Base-by-base conservation (phyloP, 2,888 invertebrate genomes). In the Silvanus unidentatus region DNA sequence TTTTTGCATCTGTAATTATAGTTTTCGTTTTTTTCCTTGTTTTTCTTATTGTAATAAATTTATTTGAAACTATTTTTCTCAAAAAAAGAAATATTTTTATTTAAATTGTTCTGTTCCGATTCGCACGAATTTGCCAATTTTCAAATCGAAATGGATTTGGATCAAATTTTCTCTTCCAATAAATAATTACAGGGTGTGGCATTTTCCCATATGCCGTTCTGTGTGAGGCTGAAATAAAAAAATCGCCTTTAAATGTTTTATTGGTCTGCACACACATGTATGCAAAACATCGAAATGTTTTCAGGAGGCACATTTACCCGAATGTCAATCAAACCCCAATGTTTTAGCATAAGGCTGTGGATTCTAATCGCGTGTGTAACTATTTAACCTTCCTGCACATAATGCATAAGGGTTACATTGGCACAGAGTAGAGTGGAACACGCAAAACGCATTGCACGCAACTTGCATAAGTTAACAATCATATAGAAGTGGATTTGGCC, bases 361-460 rank as follows among this genome's bases (percentile, higher is more conserved):
- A 68, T 67, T 63, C 52, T 48, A 58, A 66, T 67, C 66, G 68
- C 68, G 66, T 68, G 68, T 62, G 22, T 62, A 58, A 52, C 58
- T 57, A 53, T 61, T 63, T 58, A 56, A 58, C 60, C 63, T 57
- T 55, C 57, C 51, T 55, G 52, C 53, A 48, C 52, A 52, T 50
- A 44, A 45, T 51, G 47, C 62, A 57, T 65, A 66, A 62, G 63
- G 66, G 54, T 52, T 52, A 61, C 47, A 68, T 55, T 70, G 62
- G 65, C 57, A 54, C 54, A 53, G 52, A 58, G 50, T 45, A 35
- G 41, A 40, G 49, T 46, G 50, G 48, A 53, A 53, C 69, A 69
- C 68, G 70, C 69, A 53, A 67, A 22, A 67, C 64, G 65, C 68
- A 66, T 55, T 55, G 49, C 70, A 69, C 68, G 69, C 69, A 68